Conservation (phyloP, 2,797 vertebrate genomes). For the Eulemur mongoz region DNA sequence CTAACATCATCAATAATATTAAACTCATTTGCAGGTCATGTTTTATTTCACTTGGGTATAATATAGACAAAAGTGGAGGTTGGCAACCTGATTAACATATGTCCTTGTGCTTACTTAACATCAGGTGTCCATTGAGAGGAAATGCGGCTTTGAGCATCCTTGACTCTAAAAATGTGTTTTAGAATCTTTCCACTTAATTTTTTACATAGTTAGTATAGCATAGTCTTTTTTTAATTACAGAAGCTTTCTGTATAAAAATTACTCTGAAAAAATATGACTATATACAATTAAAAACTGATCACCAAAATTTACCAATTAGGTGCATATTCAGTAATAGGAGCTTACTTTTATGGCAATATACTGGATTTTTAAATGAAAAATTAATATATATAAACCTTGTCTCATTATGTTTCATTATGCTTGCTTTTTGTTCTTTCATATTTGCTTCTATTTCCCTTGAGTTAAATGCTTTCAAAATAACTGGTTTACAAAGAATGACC, state of each 20-base stretch:
- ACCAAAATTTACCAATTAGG: neutral
- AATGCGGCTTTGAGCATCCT: neutral
- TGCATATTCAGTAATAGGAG: neutral
- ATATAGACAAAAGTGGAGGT: neutral
- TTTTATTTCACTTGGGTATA: neutral
- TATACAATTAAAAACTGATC: neutral
- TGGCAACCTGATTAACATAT: neutral
- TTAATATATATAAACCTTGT: neutral
- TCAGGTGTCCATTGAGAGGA: neutral
- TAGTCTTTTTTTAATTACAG: neutral
- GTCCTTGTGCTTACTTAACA: neutral
- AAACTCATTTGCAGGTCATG: neutral
- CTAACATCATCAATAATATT: neutral
- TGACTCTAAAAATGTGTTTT: neutral
- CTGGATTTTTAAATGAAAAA: neutral
- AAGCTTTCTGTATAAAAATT: neutral
- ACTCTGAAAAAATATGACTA: neutral
- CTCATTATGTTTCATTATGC: neutral
- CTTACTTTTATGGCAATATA: neutral
- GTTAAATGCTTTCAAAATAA: neutral
- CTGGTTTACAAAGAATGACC: neutral
- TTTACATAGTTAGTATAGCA: neutral
- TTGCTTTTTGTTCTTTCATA: conserved; percentile 2
- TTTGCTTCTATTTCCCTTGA: neutral
- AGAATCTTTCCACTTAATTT: neutral